Conservation (phyloP, 1,140 invertebrate genomes). For the Babylonia areolata region DNA sequence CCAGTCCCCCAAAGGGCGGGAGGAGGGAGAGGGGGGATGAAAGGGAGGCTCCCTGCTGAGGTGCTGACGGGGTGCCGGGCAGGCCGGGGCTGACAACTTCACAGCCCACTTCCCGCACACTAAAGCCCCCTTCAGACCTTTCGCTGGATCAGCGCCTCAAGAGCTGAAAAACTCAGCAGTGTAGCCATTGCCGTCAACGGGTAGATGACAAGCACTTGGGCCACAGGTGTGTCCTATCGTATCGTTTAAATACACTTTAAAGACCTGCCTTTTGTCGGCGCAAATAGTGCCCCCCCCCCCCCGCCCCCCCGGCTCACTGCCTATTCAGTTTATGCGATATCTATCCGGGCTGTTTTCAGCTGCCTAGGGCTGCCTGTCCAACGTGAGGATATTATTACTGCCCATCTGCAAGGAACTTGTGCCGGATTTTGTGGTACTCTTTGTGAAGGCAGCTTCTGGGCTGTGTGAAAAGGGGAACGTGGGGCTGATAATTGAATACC, state of each 20-base stretch:
- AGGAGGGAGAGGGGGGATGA: neutral
- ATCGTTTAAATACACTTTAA: constrained; percentile 26
- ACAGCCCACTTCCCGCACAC: neutral
- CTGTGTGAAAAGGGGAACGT: no score
- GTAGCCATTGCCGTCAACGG: neutral
- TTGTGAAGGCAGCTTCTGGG: no score
- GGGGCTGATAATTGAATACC: no score
- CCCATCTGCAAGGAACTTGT: no score
- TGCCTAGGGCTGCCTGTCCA: no score
- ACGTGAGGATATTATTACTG: no score
- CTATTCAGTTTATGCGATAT: no score
- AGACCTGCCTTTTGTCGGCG: constrained; percentile 17
- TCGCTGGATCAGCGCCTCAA: constrained; percentile 4
- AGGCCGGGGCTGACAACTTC: neutral
- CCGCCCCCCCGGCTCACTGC: no score
- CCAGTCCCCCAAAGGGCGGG: no score
- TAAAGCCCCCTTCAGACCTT: constrained; percentile 1
- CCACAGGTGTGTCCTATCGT: constrained; percentile 15
- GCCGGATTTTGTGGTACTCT: no score
- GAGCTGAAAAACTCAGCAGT: neutral
- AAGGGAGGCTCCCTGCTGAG: constrained; percentile 6
- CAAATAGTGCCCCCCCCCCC: no score
- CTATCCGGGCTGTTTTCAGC: no score
- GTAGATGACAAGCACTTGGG: neutral
- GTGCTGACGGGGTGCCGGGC: neutral